A percentile compares a stretch with the other conserved stretches of the same genome.
Conservation (phyloP, 2,797 vertebrate species). For the Morelia viridis region DNA sequence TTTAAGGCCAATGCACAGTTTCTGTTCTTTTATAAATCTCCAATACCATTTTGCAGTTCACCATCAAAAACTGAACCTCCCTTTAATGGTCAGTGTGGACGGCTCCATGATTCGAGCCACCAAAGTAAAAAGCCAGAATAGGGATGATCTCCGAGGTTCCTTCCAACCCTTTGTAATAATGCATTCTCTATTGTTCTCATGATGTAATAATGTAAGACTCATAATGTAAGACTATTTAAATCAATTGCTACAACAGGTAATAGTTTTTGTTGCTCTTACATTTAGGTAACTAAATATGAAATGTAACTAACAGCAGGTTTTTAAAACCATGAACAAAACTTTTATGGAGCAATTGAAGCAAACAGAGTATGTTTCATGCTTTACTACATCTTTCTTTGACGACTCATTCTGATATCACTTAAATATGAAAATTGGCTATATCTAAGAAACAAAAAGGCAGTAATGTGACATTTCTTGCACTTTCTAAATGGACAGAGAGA, state of each 20-base stretch:
- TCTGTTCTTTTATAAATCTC: neutral
- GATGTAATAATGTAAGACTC: neutral
- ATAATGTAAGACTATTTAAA: neutral
- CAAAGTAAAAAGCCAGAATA: neutral
- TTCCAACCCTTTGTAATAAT: neutral
- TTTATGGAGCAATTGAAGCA: neutral
- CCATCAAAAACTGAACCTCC: neutral
- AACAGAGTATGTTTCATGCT: neutral
- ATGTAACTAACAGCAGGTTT: neutral
- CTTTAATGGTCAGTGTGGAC: neutral
- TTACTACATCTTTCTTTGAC: slow-evolving; percentile 27
- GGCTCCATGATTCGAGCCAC: too few species aligned
- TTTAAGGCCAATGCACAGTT: neutral
- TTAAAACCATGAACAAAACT: neutral
- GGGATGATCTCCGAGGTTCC: neutral
- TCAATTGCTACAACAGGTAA: neutral
- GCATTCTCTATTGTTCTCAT: neutral
- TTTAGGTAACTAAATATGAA: neutral
- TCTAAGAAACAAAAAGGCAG: neutral
- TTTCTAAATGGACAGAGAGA: slow-evolving; percentile 30
- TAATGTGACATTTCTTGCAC: slow-evolving; percentile 27
- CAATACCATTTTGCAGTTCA: neutral
- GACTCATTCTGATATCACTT: slow-evolving; percentile 22
- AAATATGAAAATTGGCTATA: neutral
- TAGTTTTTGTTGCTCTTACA: neutral